Evolutionary conservation across 2,888 invertebrate species (phyloP).

Genomic region (Napeogenes sylphis): DNA sequence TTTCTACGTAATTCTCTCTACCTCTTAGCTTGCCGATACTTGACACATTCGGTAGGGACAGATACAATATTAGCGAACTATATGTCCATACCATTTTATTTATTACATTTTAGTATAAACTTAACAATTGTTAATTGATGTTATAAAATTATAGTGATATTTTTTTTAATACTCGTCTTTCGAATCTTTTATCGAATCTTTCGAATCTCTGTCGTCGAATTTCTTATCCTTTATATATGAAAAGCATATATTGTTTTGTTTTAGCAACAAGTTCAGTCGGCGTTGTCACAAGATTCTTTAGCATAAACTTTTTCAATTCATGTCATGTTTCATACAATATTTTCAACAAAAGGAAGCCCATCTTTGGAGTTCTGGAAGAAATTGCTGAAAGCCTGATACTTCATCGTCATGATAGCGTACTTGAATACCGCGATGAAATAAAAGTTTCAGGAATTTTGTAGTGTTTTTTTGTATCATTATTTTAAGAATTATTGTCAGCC

Average conservation of each 20-base stretch:
- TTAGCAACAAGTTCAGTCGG: constrained; percentile 43
- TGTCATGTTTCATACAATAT: constrained; percentile 60
- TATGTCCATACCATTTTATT: too few species aligned
- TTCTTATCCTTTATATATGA: background rate
- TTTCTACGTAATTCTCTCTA: too few species aligned
- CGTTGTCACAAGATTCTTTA: constrained; percentile 45
- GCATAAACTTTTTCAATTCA: constrained; percentile 62
- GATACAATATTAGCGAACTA: too few species aligned
- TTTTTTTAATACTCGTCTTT: too few species aligned
- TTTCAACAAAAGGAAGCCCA: constrained; percentile 53
- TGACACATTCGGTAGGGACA: too few species aligned
- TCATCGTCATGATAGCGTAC: constrained; percentile 43
- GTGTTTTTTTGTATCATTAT: constrained; percentile 9
- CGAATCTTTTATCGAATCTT: too few species aligned
- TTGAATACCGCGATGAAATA: constrained; percentile 47
- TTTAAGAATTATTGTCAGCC: background rate
- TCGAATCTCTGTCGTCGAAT: too few species aligned
- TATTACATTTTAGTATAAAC: too few species aligned
- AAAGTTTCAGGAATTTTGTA: constrained; percentile 39
- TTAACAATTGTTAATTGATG: too few species aligned
- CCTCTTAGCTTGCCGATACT: too few species aligned
- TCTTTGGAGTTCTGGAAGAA: constrained; percentile 56
- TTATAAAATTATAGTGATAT: too few species aligned
- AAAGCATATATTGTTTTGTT: constrained; percentile 15
- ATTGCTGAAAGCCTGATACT: constrained; percentile 48